Percentiles rank a stretch among this genome's conserved stretches.
These are phyloP conservation scores for Priocnemis perturbator DNA, from an alignment of 2,888 invertebrate genomes.

Conservation along the genomic window DNA sequence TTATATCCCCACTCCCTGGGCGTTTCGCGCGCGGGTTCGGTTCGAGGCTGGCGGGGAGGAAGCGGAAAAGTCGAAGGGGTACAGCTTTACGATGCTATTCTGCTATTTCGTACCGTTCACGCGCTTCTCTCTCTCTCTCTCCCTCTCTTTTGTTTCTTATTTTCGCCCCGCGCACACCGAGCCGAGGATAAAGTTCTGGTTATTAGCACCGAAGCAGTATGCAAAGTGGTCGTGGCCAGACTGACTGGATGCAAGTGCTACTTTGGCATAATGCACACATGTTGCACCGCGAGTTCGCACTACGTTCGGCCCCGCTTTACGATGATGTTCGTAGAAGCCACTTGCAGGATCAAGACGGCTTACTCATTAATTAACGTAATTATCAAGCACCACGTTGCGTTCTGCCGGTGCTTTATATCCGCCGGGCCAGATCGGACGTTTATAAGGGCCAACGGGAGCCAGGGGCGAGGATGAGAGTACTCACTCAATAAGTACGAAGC, in stretches of 20 bases:
- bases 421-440: neutral
- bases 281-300: constrained; percentile 3
- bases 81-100: neutral
- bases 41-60: neutral
- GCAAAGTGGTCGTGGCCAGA: constrained; percentile 35
- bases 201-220: constrained; percentile 41
- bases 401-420: constrained; percentile 1
- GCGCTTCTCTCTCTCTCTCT: too few relatives aligned
- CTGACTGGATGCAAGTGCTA: constrained; percentile 30
- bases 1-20: too few relatives aligned
- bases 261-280: constrained; percentile 8
- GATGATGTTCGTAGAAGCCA: neutral
- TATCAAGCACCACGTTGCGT: neutral
- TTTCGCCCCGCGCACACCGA: neutral
- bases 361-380: constrained; percentile 9
- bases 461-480: neutral
- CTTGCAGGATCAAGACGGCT: constrained; percentile 1
- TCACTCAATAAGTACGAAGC: neutral
- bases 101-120: neutral
- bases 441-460: neutral
- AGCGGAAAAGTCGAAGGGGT: neutral
- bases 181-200: constrained; percentile 22
- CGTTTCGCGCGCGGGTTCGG: neutral
- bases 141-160: too few relatives aligned
- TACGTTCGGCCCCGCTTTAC: constrained; percentile 3